Evolutionary conservation across 2,888 invertebrate genomes (phyloP).

Genomic region (Drosophila gaucha): DNA sequence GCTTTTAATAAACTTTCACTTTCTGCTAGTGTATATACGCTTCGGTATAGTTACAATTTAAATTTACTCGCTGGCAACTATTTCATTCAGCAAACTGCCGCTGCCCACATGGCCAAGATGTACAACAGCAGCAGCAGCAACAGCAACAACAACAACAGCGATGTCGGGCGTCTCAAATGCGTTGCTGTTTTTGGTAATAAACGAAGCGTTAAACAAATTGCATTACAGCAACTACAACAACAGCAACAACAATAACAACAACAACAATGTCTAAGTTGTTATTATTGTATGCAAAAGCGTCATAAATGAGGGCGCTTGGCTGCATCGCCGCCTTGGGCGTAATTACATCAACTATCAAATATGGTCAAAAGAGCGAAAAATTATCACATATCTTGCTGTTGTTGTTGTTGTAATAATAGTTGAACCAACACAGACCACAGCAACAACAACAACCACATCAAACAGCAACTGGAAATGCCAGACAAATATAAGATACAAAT

Average conservation of each 20-base stretch:
- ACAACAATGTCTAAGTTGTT: conserved; percentile 25
- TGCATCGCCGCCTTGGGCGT: conserved; percentile 63
- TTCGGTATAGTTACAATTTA: background rate
- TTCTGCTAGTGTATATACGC: conserved; percentile 7
- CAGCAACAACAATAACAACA: conserved; percentile 31
- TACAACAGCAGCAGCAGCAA: conserved; percentile 19
- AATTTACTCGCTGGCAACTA: conserved; percentile 3
- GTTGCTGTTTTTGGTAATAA: conserved; percentile 77
- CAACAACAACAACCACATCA: conserved; percentile 14
- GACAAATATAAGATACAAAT: conserved; percentile 49
- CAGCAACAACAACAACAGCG: conserved; percentile 1
- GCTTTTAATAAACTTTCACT: background rate
- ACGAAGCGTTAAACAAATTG: conserved; percentile 82
- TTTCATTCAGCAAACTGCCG: conserved; percentile 34
- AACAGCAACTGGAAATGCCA: conserved; percentile 38
- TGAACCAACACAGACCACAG: conserved; percentile 22
- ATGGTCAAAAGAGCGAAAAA: conserved; percentile 73
- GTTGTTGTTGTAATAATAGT: conserved; percentile 42
- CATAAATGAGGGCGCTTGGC: conserved; percentile 71
- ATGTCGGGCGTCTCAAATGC: conserved; percentile 44
- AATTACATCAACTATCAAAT: conserved; percentile 72
- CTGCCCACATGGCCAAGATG: conserved; percentile 39
- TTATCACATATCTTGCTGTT: conserved; percentile 54
- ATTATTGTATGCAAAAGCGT: conserved; percentile 68
- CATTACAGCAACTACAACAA: conserved; percentile 64